Percentiles rank a stretch among this genome's conserved stretches.
Evolutionary conservation across 2,797 vertebrate genomes (phyloP).

Genomic region (Falco cherrug): DNA sequence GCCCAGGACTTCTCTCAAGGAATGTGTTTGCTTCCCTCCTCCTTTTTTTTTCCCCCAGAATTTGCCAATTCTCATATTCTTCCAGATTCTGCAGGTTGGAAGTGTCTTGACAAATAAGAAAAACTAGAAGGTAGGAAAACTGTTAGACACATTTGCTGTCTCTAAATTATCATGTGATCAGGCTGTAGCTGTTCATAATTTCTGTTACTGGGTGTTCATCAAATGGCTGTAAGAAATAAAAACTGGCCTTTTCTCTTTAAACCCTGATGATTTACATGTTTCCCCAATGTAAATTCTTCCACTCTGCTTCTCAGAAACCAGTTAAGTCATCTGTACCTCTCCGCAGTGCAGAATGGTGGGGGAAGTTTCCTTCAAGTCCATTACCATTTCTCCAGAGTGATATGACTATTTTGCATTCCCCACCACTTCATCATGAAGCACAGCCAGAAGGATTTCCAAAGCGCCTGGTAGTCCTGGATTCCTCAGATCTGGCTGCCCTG

Average conservation of each 20-base stretch:
- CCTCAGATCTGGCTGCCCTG: not conserved
- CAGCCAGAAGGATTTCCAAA: not conserved
- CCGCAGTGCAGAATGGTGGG: not conserved
- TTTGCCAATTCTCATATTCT: not conserved
- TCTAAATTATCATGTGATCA: not conserved
- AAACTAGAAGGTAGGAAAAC: not conserved
- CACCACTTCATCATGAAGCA: not conserved
- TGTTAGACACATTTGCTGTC: not conserved
- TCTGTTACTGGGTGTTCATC: not conserved
- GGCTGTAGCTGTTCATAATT: not conserved
- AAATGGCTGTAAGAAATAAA: not conserved
- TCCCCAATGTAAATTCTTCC: not conserved
- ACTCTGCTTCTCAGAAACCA: not conserved
- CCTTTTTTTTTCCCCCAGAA: not conserved
- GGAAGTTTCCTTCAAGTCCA: not conserved
- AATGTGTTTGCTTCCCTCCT: not conserved
- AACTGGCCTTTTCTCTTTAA: not conserved
- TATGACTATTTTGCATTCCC: not conserved
- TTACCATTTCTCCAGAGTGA: not conserved
- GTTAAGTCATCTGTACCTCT: not conserved
- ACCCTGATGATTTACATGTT: not conserved
- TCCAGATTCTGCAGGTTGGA: not conserved
- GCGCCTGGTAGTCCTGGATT: not conserved
- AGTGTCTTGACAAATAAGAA: not conserved
- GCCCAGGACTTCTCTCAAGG: not conserved